Base-by-base conservation (phyloP, 2,888 invertebrate species). In the Seladonia tumulorum region DNA sequence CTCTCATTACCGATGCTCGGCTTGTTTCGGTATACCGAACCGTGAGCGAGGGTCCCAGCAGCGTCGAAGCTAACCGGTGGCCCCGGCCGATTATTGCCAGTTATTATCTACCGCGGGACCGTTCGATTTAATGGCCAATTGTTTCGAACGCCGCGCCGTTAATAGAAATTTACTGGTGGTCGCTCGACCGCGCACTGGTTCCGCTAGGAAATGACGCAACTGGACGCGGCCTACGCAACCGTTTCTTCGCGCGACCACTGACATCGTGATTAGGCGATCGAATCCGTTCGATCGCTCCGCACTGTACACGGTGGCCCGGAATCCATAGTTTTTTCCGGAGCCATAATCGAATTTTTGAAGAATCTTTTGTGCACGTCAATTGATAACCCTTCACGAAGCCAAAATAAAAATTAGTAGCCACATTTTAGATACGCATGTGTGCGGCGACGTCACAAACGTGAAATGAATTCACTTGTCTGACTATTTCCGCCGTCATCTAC, bases 1-100 rank as follows among this genome's bases (percentile, higher is more conserved):
- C 94, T 93, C 94, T 94, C 94, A 94, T 95, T 94, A 94, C 93
- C 94, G 94, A 94, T 94, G 94, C 94, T 94, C 94, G 93, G 91
- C 94, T 94, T 94, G 93, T 93, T 93, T 92, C 92, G 88, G 87
- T 85, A 79, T 83, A 83, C 81, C 82, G 87, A 85, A 79, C 83
- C 81, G 85, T 70, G 85, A 76, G 76, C 76, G 83, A 81, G 85
- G 90, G 84, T 88, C 90, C 88, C 89, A 88, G 74, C 88, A 87
- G 87, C 89, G 89, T 85, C 88, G 88, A 88, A 82, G 87, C 87
- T 87, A 89, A 90, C 90, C 90, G 88, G 90, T 89, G 87, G 90
- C 87, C 89, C 90, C 91, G 90, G 92, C 89, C 92, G 93, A 93
- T 94, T 94, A 94, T 94, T 94, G 93, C 93, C 92, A 93, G 93